Base-by-base conservation (phyloP, 2,113 vertebrate genomes). In the Cepphus grylle region DNA sequence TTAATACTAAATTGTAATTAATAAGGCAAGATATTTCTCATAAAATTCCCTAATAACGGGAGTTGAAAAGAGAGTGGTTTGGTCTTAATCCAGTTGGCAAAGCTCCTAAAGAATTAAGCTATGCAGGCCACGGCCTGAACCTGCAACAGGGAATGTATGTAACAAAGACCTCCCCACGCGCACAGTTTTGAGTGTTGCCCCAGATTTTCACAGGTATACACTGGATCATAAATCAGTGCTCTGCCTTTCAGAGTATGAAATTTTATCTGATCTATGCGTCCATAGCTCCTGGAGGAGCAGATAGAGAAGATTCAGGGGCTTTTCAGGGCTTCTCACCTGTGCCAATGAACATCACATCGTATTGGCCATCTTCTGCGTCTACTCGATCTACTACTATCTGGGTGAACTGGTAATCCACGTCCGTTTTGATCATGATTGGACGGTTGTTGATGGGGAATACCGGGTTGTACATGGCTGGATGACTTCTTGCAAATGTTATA, bases 331-430 rank as follows among this genome's bases (percentile, higher is more conserved):
- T 72, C 69, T 91, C 93, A 99, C 99, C 99, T 98, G 99, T 99
- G 97, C 99, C 99, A 36, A 99, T 99, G 97, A 99, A 99, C 99
- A 99, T 99, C 86, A 99, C 99, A 7, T 99, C 99, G 19, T 99
- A 99, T 13, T 99, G 99, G 26, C 99, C 99, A 32, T 99, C 99
- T 86, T 99, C 99, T 53, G 99, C 99, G 8, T 99, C 99, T 3
- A 99, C 99, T 91, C 99, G 98, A 97, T 99, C 99, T 53, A 99
- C 99, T 45, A 99, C 99, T 53, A 99, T 99, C 96, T 99, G 99
- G 6, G 99, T 99, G 97, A 99, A 99, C 95, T 99, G 99, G 93
- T 99, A 99, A 97, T 99, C 99, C 72, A 99, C 99, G 2, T 99
- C 99, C 1, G 99, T 99, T 98, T 99, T 99, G 86, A 99, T 99